These are phyloP conservation scores for Bradynema listronoti DNA, from an alignment of 1,140 invertebrate genomes.

Conservation along the genomic window DNA sequence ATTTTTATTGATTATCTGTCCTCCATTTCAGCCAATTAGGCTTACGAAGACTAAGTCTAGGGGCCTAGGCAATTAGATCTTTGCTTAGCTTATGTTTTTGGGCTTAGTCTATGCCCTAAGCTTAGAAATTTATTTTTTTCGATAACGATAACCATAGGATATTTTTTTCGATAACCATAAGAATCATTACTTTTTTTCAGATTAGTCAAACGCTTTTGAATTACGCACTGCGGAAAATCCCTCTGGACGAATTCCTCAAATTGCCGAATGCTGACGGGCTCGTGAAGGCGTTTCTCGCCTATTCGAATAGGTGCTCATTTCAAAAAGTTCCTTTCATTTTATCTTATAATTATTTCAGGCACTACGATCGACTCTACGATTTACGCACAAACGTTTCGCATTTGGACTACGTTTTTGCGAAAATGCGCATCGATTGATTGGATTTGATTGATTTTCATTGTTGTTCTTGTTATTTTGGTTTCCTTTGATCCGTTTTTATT, in stretches of 20 bases:
- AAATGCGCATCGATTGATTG: slow-evolving; percentile 37
- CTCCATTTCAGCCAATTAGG: too few relatives aligned
- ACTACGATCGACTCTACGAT: slow-evolving; percentile 45
- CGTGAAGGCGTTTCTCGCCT: slow-evolving; percentile 47
- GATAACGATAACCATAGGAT: too few relatives aligned
- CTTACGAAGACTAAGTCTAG: too few relatives aligned
- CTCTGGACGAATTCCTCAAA: slow-evolving; percentile 39
- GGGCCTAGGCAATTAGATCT: too few relatives aligned
- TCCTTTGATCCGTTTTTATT: slow-evolving; percentile 9
- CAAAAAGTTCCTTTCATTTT: slow-evolving; percentile 6
- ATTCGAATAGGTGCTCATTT: slow-evolving; percentile 41
- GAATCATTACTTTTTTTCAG: slow-evolving; percentile 35
- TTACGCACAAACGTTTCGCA: slow-evolving; percentile 30
- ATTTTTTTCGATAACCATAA: slow-evolving; percentile 2
- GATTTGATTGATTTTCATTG: slow-evolving; percentile 29
- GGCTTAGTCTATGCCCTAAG: too few relatives aligned
- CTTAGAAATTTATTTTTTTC: too few relatives aligned
- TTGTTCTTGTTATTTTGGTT: slow-evolving; percentile 29
- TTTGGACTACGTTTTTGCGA: slow-evolving; percentile 33
- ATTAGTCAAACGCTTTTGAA: slow-evolving; percentile 41
- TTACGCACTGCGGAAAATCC: slow-evolving; percentile 29
- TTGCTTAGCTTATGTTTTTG: background rate
- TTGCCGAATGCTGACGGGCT: slow-evolving; percentile 41
- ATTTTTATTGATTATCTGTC: too few relatives aligned
- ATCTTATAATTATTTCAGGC: slow-evolving; percentile 35